These are phyloP conservation scores for Drosophila acutilabella DNA, from an alignment of 2,888 invertebrate species.

Conservation along the genomic window DNA sequence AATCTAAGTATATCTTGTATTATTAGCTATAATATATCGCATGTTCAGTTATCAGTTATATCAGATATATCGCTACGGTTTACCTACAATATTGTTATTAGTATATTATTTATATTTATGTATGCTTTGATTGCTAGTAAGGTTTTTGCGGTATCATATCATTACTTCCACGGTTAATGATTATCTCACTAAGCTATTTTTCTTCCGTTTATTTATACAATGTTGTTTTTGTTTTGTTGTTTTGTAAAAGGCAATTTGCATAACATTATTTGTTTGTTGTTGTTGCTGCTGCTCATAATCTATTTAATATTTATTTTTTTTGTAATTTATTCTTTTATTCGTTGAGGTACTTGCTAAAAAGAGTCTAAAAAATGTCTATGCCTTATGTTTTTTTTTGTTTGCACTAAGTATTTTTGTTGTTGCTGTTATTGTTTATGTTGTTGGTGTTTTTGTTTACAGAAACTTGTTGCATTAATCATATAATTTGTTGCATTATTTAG, in stretches of 20 bases:
- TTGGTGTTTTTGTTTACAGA: constrained; percentile 8
- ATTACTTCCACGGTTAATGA: constrained; percentile 29
- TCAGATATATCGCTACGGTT: constrained; percentile 52
- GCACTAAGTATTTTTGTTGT: constrained; percentile 49
- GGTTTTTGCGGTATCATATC: constrained; percentile 73
- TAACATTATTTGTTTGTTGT: constrained; percentile 56
- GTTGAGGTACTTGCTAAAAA: constrained; percentile 76
- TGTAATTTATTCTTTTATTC: constrained; percentile 24
- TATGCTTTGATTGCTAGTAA: constrained; percentile 77
- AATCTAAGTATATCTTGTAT: constrained; percentile 32
- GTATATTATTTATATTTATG: constrained; percentile 40
- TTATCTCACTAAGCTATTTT: constrained; percentile 49
- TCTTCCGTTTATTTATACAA: constrained; percentile 26
- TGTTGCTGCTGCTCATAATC: constrained; percentile 26
- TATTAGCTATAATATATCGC: constrained; percentile 57
- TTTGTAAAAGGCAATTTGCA: constrained; percentile 61
- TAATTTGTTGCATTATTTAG: constrained; percentile 33
- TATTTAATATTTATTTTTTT: background rate
- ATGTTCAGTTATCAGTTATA: constrained; percentile 54
- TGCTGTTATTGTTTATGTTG: constrained; percentile 14
- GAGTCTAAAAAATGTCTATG: constrained; percentile 64
- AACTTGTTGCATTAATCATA: constrained; percentile 24
- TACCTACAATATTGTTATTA: constrained; percentile 47
- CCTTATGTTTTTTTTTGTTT: constrained; percentile 25
- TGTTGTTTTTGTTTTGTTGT: constrained; percentile 26